These are phyloP conservation scores for Cosmia trapezina DNA, from an alignment of 2,888 invertebrate genomes.

Conservation along the genomic window DNA sequence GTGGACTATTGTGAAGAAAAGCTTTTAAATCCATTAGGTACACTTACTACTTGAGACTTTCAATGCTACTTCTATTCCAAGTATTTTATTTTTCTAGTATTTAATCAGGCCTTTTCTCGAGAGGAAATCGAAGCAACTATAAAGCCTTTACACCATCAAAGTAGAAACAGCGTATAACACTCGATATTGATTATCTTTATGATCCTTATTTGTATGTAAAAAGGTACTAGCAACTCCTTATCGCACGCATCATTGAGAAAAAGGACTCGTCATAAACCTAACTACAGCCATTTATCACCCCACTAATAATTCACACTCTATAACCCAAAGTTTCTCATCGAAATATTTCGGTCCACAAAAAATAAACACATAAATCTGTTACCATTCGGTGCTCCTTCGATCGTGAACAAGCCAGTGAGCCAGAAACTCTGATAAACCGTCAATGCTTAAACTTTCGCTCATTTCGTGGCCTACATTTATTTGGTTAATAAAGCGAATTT, in stretches of 20 bases:
- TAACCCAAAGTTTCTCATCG: slow-evolving; percentile 15
- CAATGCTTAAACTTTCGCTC: slow-evolving; percentile 40
- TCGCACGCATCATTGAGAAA: slow-evolving; percentile 17
- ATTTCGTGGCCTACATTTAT: slow-evolving; percentile 48
- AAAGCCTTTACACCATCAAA: not conserved
- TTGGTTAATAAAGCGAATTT: slow-evolving; percentile 34
- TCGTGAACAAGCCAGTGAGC: slow-evolving; percentile 47
- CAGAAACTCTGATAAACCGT: slow-evolving; percentile 63
- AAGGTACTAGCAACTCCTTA: not conserved
- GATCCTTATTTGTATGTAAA: not conserved
- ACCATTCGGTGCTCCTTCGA: slow-evolving; percentile 30
- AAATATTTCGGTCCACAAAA: slow-evolving; percentile 40
- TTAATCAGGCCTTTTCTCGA: not conserved
- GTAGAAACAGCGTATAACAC: not conserved
- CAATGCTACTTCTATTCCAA: slow-evolving; percentile 1
- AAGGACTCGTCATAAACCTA: not conserved
- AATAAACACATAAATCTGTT: slow-evolving; percentile 56
- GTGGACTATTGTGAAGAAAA: slow-evolving; percentile 23
- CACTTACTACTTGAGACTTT: slow-evolving; percentile 21
- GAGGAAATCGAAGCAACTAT: not conserved
- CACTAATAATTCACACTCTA: slow-evolving; percentile 24
- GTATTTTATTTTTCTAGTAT: slow-evolving; percentile 6
- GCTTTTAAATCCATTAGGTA: slow-evolving; percentile 42
- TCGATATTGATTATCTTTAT: not conserved
- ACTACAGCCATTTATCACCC: slow-evolving; percentile 24